phyloP scores from a whole-genome alignment of 2,888 invertebrate genomes.

The Dicycla oo region DNA sequence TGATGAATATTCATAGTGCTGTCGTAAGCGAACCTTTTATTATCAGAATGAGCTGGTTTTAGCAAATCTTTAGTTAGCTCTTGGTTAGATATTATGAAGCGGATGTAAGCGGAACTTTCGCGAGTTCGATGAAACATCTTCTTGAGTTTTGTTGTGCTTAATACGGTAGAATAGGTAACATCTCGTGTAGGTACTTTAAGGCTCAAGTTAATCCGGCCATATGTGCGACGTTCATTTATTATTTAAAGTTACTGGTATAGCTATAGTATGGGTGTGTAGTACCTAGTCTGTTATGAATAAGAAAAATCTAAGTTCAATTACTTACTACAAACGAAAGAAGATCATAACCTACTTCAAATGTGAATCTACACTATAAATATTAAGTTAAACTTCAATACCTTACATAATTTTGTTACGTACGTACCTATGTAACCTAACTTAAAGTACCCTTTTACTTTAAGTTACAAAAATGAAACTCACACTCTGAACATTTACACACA shows the following conservation, averaged over 20 bases:
- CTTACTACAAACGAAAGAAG: not conserved
- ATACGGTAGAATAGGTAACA: constrained; percentile 7
- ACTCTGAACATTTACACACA: not conserved
- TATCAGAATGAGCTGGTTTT: constrained; percentile 3
- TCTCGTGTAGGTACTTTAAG: not conserved
- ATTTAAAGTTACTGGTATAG: not conserved
- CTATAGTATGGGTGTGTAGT: not conserved
- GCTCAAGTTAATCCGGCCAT: not conserved
- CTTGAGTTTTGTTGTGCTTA: not conserved
- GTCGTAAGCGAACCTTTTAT: constrained; percentile 13
- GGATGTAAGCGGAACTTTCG: not conserved
- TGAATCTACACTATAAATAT: not conserved
- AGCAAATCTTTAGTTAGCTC: constrained; percentile 15
- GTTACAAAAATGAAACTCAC: not conserved
- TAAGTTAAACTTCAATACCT: not conserved
- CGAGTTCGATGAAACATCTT: not conserved
- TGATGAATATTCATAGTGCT: constrained; percentile 47
- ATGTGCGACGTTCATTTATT: not conserved
- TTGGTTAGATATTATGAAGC: constrained; percentile 1
- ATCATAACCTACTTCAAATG: not conserved
- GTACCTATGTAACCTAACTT: no score
- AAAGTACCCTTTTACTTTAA: no score
- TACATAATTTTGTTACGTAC: constrained; percentile 4
- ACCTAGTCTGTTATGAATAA: not conserved
- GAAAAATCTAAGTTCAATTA: not conserved